Evolutionary conservation across 1,140 invertebrate species (phyloP), one percentile per base, ranked within the genome.

Genomic region (Lepidurus couesii): DNA sequence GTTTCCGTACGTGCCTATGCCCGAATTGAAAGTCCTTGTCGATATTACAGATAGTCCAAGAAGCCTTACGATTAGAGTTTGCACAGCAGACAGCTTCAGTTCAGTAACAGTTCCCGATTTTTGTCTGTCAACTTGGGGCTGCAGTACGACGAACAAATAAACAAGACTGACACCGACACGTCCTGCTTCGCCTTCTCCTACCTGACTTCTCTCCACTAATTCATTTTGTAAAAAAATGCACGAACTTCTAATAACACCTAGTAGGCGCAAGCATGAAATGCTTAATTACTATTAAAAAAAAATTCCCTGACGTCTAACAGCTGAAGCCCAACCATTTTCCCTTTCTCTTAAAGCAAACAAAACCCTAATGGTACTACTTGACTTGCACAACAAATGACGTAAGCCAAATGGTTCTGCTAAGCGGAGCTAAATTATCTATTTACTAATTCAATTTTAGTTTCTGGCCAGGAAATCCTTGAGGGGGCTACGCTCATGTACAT

Each of bases 131-230:
- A 65, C 53, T 21, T n/a, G 53, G 53, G 13, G 53, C 53, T 65
- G 53, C 53, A 65, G 53, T 16, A 65, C 53, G 53, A 16, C 21
- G 53, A 65, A 65, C 53, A 65, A 65, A 65, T 65, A 65, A 65
- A 65, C 53, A 65, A 16, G 6, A 21, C 53, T 65, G 13, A 65
- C 53, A 65, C 53, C 21, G 13, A 65, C 53, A 21, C 53, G n/a
- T 65, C 53, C 53, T 65, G 53, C 53, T 65, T 65, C 53, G 16
- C 53, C 53, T 65, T 65, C 53, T 65, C 34, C 34, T 65, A 65
- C 53, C 53, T 65, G 53, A 13, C 0, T n/a, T 21, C 53, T n/a
- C 21, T 16, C 21, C 13, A 65, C 53, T n/a, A 21, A 21, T 65
- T 65, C 53, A 13, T 65, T 34, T 34, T 34, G 34, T 34, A 4